Evolutionary conservation across 2,888 invertebrate genomes (phyloP), one percentile per base, ranked within the genome.

Genomic region (Drosophila stalkeri): DNA sequence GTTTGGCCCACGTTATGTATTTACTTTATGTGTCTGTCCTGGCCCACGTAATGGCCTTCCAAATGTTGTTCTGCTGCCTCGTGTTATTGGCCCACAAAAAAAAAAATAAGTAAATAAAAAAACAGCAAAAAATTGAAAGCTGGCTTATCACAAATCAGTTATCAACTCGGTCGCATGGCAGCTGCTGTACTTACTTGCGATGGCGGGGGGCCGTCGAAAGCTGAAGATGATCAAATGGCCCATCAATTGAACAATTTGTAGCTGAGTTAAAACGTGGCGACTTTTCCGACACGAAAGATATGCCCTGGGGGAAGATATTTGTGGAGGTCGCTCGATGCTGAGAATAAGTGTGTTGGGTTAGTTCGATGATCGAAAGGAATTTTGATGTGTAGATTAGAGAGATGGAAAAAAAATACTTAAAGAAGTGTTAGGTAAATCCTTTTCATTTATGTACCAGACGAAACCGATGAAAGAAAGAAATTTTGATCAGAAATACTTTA

Each of bases 81-180:
- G 43, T 44, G 18, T 23, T 44, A 60, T 63, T 71, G 68, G 80
- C 68, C 78, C 43, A 47, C 47, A 47, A 31, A 31, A 31, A n/a
- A n/a, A n/a, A n/a, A n/a, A n/a, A n/a, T n/a, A n/a, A n/a, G n/a
- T n/a, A n/a, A n/a, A n/a, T n/a, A 47, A 31, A 31, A 31, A 12
- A 14, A n/a, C 0, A 41, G 41, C 3, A 41, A 70, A 46, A 65
- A 83, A 83, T 81, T 83, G 83, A 81, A 83, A 75, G 87, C 84
- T 78, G 81, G 78, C 81, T 84, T 89, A 89, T 84, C 86, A 66
- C 73, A 89, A 86, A 89, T 77, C 86, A 71, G 89, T 77, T 84
- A 84, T 88, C 86, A 86, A 33, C 64, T 56, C 69, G 61, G 63
- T 66, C 64, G 64, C 44, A 61, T 75, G 70, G 44, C 72, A 65